Percentiles rank a stretch among this genome's conserved stretches.
Evolutionary conservation across 1,140 invertebrate genomes (phyloP).

Genomic region (Berghia stephanieae): DNA sequence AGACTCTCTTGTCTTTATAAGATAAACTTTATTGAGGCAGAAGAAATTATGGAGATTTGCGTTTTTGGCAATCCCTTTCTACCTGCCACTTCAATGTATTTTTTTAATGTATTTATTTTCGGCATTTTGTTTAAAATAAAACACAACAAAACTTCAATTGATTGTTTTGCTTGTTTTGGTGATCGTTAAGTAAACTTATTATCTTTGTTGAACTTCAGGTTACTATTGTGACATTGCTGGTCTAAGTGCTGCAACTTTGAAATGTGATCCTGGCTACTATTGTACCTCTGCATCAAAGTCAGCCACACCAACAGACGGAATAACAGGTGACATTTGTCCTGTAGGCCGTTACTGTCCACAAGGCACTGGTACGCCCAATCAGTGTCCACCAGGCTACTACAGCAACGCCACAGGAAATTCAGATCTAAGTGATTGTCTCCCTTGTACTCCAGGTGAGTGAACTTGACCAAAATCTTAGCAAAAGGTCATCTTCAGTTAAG

Average conservation of each 20-base stretch:
- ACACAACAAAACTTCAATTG: background rate
- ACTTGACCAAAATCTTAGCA: no score
- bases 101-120: background rate
- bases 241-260: slow-evolving; percentile 49
- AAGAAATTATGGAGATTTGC: no score
- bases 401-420: slow-evolving; percentile 54
- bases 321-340: slow-evolving; percentile 54
- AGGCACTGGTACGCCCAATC: slow-evolving; percentile 43
- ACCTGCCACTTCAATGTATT: background rate
- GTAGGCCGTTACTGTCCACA: slow-evolving; percentile 52
- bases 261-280: slow-evolving; percentile 58
- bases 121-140: background rate
- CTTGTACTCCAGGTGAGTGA: slow-evolving; percentile 58
- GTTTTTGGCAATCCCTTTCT: background rate
- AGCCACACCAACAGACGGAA: slow-evolving; percentile 52
- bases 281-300: slow-evolving; percentile 51
- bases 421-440: slow-evolving; percentile 49
- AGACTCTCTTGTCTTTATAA: no score
- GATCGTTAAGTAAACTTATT: background rate
- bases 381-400: slow-evolving; percentile 56
- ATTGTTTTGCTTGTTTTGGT: background rate
- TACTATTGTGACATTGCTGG: slow-evolving; percentile 53
- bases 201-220: slow-evolving; percentile 41
- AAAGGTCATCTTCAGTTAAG: no score
- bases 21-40: no score